Percentiles rank a stretch among this genome's conserved stretches.
phyloP scores from a whole-genome alignment of 1,140 invertebrate species.

The Monomorium pharaonis region DNA sequence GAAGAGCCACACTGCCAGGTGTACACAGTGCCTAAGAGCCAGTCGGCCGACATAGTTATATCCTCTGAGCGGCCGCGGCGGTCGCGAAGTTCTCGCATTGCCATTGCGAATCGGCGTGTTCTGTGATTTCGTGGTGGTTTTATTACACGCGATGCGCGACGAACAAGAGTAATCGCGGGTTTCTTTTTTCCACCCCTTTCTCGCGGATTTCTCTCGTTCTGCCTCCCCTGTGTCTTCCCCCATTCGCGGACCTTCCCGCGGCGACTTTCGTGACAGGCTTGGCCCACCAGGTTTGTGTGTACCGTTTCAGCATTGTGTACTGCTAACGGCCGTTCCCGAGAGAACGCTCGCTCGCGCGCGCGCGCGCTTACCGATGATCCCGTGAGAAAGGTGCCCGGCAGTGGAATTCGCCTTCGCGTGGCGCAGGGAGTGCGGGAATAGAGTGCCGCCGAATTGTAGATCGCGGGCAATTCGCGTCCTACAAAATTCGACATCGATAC shows the following conservation, averaged over 20 bases:
- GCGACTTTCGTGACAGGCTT: background rate
- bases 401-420: slow-evolving; percentile 40
- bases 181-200: background rate
- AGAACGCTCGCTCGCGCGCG: no score
- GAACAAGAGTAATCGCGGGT: slow-evolving; percentile 29
- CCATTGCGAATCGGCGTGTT: slow-evolving; percentile 64
- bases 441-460: slow-evolving; percentile 42
- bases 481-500: slow-evolving; percentile 26
- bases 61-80: slow-evolving; percentile 48
- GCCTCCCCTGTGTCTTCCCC: background rate
- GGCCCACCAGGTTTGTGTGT: slow-evolving; percentile 56
- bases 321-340: slow-evolving; percentile 25
- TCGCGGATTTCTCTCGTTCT: background rate
- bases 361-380: slow-evolving; percentile 12
- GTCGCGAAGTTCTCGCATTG: slow-evolving; percentile 62
- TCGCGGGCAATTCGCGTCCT: background rate
- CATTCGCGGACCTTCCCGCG: background rate
- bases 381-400: slow-evolving; percentile 54
- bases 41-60: slow-evolving; percentile 73
- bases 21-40: slow-evolving; percentile 74
- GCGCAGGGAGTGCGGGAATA: slow-evolving; percentile 31
- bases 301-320: slow-evolving; percentile 54
- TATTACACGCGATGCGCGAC: slow-evolving; percentile 47
- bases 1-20: slow-evolving; percentile 81
- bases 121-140: slow-evolving; percentile 44